Evolutionary conservation across 2,888 invertebrate genomes (phyloP).

Genomic region (Podotricha telesiphe): DNA sequence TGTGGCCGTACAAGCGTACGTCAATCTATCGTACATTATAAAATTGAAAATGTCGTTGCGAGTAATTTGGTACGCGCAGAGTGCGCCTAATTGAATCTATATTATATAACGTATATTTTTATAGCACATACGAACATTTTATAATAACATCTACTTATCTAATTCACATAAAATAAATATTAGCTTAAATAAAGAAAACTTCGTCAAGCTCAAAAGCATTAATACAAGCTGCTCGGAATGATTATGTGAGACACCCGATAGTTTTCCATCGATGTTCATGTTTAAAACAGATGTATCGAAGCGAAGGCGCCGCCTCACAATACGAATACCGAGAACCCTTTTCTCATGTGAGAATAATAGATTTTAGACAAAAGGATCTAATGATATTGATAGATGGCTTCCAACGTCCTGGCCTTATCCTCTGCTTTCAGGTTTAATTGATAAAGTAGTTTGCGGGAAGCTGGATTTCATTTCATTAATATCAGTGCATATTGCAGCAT

Average conservation of each 20-base stretch:
- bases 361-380: constrained; percentile 35
- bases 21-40: constrained; percentile 23
- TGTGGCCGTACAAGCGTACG: constrained; percentile 3
- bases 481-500: not conserved
- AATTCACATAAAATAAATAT: not conserved
- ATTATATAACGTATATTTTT: constrained; percentile 9
- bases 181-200: not conserved
- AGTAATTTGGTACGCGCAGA: constrained; percentile 28
- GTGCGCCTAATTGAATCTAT: constrained; percentile 27
- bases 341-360: constrained; percentile 28
- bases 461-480: not conserved
- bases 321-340: constrained; percentile 23
- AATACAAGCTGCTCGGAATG: constrained; percentile 4
- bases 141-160: not conserved
- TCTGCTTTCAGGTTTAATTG: constrained; percentile 9
- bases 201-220: not conserved
- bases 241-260: constrained; percentile 1
- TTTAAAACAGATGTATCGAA: constrained; percentile 18
- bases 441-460: not conserved
- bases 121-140: not conserved
- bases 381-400: constrained; percentile 24
- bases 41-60: constrained; percentile 18
- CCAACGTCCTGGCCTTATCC: constrained; percentile 1
- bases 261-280: constrained; percentile 18
- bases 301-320: constrained; percentile 23